Conservation (phyloP, 2,888 invertebrate genomes). For the Panorpa germanica region DNA sequence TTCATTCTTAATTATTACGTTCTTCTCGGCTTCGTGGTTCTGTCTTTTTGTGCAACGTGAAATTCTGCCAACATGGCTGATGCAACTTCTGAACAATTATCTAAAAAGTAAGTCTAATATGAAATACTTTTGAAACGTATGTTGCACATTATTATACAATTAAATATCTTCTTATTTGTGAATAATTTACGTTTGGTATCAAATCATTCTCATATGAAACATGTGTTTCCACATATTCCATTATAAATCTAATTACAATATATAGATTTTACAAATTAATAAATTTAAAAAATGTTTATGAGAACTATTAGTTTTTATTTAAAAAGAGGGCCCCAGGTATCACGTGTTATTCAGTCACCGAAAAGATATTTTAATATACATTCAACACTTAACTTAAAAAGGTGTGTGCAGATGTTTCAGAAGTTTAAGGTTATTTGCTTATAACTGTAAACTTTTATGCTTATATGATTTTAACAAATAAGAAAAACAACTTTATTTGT, state of each 20-base stretch:
- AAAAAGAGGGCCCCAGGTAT: too few species aligned
- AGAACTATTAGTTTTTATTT: slow-evolving; percentile 9
- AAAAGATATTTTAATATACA: too few species aligned
- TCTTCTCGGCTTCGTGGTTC: too few species aligned
- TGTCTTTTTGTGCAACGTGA: not conserved
- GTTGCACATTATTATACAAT: too few species aligned
- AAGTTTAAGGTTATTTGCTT: slow-evolving; percentile 10
- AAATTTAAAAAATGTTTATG: too few species aligned
- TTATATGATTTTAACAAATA: slow-evolving; percentile 14
- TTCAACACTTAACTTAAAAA: too few species aligned
- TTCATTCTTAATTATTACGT: too few species aligned
- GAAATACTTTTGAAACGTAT: too few species aligned
- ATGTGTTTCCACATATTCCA: not conserved
- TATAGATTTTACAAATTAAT: too few species aligned
- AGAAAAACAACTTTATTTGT: too few species aligned
- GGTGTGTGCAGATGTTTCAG: slow-evolving; percentile 18
- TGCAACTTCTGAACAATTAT: slow-evolving; percentile 30
- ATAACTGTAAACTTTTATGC: slow-evolving; percentile 13
- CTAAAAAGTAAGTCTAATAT: slow-evolving; percentile 8
- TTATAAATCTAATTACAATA: too few species aligned
- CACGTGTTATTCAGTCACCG: too few species aligned
- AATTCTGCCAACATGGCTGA: slow-evolving; percentile 31
- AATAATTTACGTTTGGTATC: not conserved
- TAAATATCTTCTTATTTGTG: slow-evolving; percentile 6
- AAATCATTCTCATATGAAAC: not conserved